Evolutionary conservation across 2,797 vertebrate species (phyloP).

Genomic region (Lindbergichthys nudifrons): DNA sequence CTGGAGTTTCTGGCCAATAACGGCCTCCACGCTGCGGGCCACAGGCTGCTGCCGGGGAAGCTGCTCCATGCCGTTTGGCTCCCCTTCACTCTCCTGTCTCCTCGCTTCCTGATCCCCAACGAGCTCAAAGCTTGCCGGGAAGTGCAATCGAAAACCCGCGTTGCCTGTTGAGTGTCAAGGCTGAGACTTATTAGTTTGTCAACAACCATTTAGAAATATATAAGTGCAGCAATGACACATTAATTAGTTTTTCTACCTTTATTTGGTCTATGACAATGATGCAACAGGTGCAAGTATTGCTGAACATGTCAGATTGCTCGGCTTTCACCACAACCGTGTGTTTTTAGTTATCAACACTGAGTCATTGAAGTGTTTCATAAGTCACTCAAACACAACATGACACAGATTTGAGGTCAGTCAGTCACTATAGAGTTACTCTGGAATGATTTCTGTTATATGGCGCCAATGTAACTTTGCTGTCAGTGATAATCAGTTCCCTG

Average conservation of each 20-base stretch:
- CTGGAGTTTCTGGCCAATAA: constrained; percentile 87
- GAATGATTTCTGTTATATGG: constrained; percentile 54
- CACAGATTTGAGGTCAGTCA: constrained; percentile 34
- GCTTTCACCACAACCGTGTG: constrained; percentile 37
- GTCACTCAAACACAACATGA: constrained; percentile 30
- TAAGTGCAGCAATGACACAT: constrained; percentile 27
- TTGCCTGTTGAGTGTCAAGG: constrained; percentile 78
- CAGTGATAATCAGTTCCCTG: constrained; percentile 56
- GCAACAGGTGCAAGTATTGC: constrained; percentile 27
- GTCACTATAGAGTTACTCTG: constrained; percentile 52
- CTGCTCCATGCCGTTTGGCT: constrained; percentile 69
- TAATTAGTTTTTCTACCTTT: constrained; percentile 5
- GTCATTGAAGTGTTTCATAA: constrained; percentile 39
- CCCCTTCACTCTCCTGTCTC: constrained; percentile 59
- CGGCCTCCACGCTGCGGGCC: constrained; percentile 78
- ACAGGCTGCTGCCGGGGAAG: constrained; percentile 65
- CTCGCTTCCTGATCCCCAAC: constrained; percentile 67
- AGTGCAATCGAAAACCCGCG: constrained; percentile 85
- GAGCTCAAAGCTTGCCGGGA: constrained; percentile 79
- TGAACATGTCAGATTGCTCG: constrained; percentile 11
- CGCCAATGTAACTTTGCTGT: constrained; percentile 53
- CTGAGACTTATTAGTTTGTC: constrained; percentile 50
- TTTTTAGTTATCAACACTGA: constrained; percentile 16
- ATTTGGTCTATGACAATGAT: constrained; percentile 4
- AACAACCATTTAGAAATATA: constrained; percentile 19